Base-by-base conservation (phyloP, 2,113 vertebrate genomes). In the Pterocles burchelli region DNA sequence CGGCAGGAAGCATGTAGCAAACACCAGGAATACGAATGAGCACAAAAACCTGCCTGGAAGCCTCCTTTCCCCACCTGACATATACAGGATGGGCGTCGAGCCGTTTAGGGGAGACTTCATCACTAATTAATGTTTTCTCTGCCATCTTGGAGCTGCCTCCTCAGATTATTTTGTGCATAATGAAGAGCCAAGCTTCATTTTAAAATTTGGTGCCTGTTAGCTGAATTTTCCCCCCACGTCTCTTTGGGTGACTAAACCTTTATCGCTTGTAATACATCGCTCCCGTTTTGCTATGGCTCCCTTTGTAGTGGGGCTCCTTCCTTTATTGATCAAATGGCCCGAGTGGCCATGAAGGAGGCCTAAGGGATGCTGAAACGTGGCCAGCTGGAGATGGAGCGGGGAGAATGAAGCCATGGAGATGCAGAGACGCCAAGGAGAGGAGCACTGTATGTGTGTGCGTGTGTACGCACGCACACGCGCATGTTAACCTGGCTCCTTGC, bases 91-190 rank as follows among this genome's bases (percentile, higher is more conserved):
- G 80, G 93, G 92, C 38, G 2, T 75, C 17, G 55, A 89, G 57
- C 54, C 84, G 58, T 83, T 97, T 87, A 82, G 70, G 65, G 31
- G 80, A 87, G 67, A 36, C 79, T 93, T 97, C 73, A 94, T 93
- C 94, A 83, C 94, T 95, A 67, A 88, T 68, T 79, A 83, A 90
- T 34, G 48, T 94, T 95, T 97, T 76, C 90, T 71, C 33, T 93
- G 67, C 91, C 82, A 85, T 85, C 63, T 88, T 90, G 46, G 87
- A 95, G 63, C 92, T 95, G 81, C 90, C 74, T 93, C 43, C 91
- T 94, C 14, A 4, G 62, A 88, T 96, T 93, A 72, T 95, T 36
- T 85, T 92, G 90, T 4, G 19, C 48, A 86, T 48, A 85, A 95
- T 33, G 79, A 94, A 94, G 77, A 88, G 31, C 34, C 72, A 74